Evolutionary conservation across 2,113 vertebrate genomes (phyloP).

Genomic region (Toxotes jaculatrix): DNA sequence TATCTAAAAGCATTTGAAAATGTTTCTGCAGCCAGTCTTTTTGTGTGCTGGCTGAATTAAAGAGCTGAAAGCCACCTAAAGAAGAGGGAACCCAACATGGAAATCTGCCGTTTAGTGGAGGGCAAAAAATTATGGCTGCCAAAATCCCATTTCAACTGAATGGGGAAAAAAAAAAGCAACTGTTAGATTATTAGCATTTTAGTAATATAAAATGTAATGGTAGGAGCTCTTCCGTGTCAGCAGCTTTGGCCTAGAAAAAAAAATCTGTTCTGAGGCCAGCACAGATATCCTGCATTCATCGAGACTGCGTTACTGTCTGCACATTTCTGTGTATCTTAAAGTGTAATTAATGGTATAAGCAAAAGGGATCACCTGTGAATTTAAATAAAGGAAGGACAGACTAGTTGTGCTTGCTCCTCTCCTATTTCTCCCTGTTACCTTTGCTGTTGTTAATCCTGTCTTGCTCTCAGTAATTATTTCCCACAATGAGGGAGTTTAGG

Average conservation of each 20-base stretch:
- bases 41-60: background rate
- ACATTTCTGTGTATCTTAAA: background rate
- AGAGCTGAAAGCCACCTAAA: background rate
- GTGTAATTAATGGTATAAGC: background rate
- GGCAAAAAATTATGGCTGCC: background rate
- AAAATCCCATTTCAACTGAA: slow-evolving; percentile 6
- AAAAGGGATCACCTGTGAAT: background rate
- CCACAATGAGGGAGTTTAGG: too few relatives aligned
- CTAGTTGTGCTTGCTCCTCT: background rate
- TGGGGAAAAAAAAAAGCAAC: background rate
- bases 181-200: background rate
- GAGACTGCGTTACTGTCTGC: background rate
- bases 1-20: background rate
- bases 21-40: background rate
- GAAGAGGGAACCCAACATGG: background rate
- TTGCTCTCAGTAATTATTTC: background rate
- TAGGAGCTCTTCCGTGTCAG: background rate
- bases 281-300: background rate
- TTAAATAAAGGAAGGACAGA: background rate
- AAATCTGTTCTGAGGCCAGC: background rate
- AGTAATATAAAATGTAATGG: background rate
- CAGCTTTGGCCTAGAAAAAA: background rate
- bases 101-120: background rate
- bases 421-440: too few relatives aligned
- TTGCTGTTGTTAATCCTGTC: too few relatives aligned